Evolutionary conservation across 1,140 invertebrate genomes (phyloP).

Genomic region (Drosophila sulfurigaster): DNA sequence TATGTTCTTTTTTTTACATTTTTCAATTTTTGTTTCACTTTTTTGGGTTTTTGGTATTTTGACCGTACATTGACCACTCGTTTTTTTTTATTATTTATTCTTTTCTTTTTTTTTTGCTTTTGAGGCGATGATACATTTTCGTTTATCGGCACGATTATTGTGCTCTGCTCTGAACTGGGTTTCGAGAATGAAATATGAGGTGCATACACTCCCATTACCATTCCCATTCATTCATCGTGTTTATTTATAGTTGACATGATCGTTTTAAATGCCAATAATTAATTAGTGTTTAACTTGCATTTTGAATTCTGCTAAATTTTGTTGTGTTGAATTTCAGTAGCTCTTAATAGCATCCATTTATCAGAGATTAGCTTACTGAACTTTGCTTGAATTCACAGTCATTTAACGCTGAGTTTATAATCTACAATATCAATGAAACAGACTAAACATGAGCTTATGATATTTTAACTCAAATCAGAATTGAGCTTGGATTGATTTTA

Average conservation of each 20-base stretch:
- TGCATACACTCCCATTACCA: conserved; percentile 13
- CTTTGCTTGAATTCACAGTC: conserved; percentile 1
- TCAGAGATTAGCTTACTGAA: not conserved
- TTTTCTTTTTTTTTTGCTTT: not conserved
- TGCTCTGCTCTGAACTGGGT: conserved; percentile 36
- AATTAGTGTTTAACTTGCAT: conserved; percentile 4
- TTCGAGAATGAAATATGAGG: conserved; percentile 27
- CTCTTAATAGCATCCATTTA: not conserved
- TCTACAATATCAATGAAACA: too few species aligned
- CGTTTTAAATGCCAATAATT: conserved; percentile 19
- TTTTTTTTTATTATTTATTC: conserved; percentile 21
- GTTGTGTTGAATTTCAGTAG: conserved; percentile 12
- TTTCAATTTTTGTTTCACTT: conserved; percentile 13
- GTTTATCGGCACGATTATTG: conserved; percentile 28
- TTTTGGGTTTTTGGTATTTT: conserved; percentile 40
- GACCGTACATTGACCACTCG: conserved; percentile 66
- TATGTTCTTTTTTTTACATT: conserved; percentile 17
- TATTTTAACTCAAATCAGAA: too few species aligned
- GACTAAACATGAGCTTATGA: too few species aligned
- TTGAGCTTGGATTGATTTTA: too few species aligned
- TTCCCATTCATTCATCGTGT: conserved; percentile 25
- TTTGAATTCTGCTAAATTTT: conserved; percentile 4
- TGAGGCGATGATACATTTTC: conserved; percentile 62
- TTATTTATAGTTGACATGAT: conserved; percentile 34
- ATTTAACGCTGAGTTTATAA: too few species aligned